Evolutionary conservation across 2,888 invertebrate genomes (phyloP).

Genomic region (Orthosia gothica): DNA sequence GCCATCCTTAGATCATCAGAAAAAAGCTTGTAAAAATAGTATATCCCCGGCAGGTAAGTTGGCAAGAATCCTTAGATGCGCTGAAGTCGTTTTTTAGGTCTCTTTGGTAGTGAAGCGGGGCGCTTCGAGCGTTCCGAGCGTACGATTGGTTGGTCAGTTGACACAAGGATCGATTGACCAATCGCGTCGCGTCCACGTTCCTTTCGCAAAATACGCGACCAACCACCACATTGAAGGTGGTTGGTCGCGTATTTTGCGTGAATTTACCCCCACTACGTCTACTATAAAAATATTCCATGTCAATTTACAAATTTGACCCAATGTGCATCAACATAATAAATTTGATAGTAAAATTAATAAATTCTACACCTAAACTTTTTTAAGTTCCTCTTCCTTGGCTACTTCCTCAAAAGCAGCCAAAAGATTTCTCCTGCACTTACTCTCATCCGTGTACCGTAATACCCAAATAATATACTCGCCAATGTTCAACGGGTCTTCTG

Average conservation of each 20-base stretch:
- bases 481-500: constrained; percentile 87
- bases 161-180: too few species aligned
- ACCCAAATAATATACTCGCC: constrained; percentile 92
- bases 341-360: constrained; percentile 55
- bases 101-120: too few species aligned
- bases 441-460: constrained; percentile 92
- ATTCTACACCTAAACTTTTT: constrained; percentile 63
- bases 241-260: too few species aligned
- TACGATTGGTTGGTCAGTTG: too few species aligned
- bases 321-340: constrained; percentile 21
- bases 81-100: too few species aligned
- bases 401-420: constrained; percentile 89
- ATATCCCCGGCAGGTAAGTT: constrained; percentile 17
- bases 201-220: too few species aligned
- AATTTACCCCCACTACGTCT: too few species aligned
- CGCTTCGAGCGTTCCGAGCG: too few species aligned
- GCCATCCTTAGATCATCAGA: constrained; percentile 7
- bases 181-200: too few species aligned
- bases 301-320: constrained; percentile 28
- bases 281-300: background rate
- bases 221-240: too few species aligned
- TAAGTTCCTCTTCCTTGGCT: constrained; percentile 76
- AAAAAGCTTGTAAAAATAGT: constrained; percentile 20
- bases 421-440: constrained; percentile 92
- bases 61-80: background rate